phyloP scores from a whole-genome alignment of 1,140 invertebrate genomes.

The Drosophila gunungcola region DNA sequence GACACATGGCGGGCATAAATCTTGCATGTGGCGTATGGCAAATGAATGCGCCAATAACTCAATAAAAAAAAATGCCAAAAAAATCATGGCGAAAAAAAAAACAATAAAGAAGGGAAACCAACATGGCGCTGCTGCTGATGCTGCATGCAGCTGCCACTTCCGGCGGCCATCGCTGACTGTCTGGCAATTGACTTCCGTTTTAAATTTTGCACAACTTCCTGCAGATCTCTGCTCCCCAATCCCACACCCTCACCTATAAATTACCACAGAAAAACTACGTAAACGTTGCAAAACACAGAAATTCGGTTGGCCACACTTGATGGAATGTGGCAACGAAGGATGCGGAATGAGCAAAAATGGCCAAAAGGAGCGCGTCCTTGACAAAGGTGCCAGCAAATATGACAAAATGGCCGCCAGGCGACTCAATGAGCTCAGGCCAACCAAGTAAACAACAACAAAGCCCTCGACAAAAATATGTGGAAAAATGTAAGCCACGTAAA shows the following conservation, averaged over 20 bases:
- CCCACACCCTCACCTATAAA: conserved; percentile 1
- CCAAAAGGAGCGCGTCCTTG: conserved; percentile 58
- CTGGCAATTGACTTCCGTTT: conserved; percentile 83
- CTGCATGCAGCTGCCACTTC: conserved; percentile 76
- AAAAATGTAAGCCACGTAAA: conserved; percentile 23
- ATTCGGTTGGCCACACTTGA: conserved; percentile 36
- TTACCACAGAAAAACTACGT: conserved; percentile 40
- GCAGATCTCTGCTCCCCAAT: conserved; percentile 10
- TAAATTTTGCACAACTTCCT: conserved; percentile 82
- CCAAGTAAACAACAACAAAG: conserved; percentile 31
- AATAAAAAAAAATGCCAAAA: conserved; percentile 51
- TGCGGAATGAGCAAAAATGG: conserved; percentile 16
- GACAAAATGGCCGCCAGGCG: conserved; percentile 57
- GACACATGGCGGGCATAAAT: conserved; percentile 81
- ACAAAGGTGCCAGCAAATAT: conserved; percentile 69
- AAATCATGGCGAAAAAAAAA: conserved; percentile 26
- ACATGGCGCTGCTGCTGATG: conserved; percentile 60
- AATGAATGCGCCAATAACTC: conserved; percentile 83
- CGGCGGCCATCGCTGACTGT: conserved; percentile 69
- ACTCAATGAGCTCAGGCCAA: conserved; percentile 54
- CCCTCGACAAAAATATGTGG: conserved; percentile 12
- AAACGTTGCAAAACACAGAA: conserved; percentile 29
- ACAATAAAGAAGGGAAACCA: conserved; percentile 48
- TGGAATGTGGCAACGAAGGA: conserved; percentile 23
- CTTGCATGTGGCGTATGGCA: conserved; percentile 79